A percentile compares a stretch with the other conserved stretches of the same genome.
These are phyloP conservation scores for Mirounga angustirostris DNA, from an alignment of 2,113 vertebrate genomes.

Conservation along the genomic window DNA sequence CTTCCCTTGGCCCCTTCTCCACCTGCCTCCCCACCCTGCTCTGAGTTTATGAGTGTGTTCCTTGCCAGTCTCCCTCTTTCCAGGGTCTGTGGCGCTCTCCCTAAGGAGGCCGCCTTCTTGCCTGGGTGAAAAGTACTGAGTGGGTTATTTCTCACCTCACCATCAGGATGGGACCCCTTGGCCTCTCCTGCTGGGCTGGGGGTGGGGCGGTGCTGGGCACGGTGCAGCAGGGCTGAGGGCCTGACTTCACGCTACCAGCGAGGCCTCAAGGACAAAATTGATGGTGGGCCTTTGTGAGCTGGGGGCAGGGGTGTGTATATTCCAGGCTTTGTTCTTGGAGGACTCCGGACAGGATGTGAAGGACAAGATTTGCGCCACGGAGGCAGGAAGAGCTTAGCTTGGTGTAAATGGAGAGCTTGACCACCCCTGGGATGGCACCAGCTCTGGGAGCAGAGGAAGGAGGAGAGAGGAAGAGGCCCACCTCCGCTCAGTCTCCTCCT, in stretches of 20 bases:
- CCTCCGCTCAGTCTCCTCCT: not conserved
- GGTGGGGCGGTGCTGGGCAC: not conserved
- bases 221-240: not conserved
- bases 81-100: not conserved
- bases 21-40: not conserved
- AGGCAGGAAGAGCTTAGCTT: slow-evolving; percentile 57
- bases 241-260: not conserved
- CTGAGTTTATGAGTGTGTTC: not conserved
- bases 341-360: not conserved
- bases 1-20: not conserved
- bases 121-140: not conserved
- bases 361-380: not conserved
- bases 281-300: not conserved
- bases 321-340: slow-evolving; percentile 53
- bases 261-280: not conserved
- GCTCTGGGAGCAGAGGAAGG: not conserved
- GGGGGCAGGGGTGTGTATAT: not conserved
- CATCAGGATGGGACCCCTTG: not conserved
- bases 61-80: not conserved
- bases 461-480: not conserved
- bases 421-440: not conserved
- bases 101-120: not conserved
- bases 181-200: not conserved
- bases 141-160: not conserved
- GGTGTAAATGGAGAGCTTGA: not conserved